Evolutionary conservation across 2,888 invertebrate genomes (phyloP), one percentile per base, ranked within the genome.

Genomic region (Acleris emargana): DNA sequence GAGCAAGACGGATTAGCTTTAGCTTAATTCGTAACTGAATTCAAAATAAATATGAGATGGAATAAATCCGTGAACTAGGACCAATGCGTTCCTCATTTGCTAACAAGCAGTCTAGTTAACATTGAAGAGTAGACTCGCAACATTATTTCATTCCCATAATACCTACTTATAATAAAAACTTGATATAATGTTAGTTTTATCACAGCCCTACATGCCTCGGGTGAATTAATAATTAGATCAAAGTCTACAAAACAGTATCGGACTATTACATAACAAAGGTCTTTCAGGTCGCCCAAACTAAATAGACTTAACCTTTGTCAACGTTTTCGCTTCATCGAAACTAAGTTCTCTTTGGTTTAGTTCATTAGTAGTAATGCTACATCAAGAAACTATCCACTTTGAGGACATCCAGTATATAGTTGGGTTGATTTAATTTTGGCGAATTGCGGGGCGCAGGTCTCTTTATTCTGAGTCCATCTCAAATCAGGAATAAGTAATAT

Each of bases 331-430:
- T 45, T 45, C 11, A 20, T 28, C 7, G 20, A 42, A 54, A 42
- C 54, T 53, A 55, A 20, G n/a, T 52, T 58, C 17, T 25, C 32
- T 63, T 58, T 52, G 47, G 50, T 13, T 25, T 9, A 45, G 20
- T 52, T 55, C 50, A 55, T 50, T 57, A 43, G 20, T 58, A 38
- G 47, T 38, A 53, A 58, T 58, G 53, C 38, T 47, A 64, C 38
- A 58, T 64, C 47, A 64, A 47, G 52, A 58, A 63, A 38, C 45
- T 47, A 53, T 18, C 53, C 52, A 47, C 53, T 64, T 57, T 58
- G 58, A 45, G 38, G 22, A 32, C 20, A 20, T 22, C 52, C 18
- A 4, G 18, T 11, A 17, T 11, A 17, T 53, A 52, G 17, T 58
- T 49, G 53, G 42, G 53, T n/a, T 49, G 64, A 64, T 59, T 54